phyloP scores from a whole-genome alignment of 1,140 invertebrate genomes.

The Physella acuta region DNA sequence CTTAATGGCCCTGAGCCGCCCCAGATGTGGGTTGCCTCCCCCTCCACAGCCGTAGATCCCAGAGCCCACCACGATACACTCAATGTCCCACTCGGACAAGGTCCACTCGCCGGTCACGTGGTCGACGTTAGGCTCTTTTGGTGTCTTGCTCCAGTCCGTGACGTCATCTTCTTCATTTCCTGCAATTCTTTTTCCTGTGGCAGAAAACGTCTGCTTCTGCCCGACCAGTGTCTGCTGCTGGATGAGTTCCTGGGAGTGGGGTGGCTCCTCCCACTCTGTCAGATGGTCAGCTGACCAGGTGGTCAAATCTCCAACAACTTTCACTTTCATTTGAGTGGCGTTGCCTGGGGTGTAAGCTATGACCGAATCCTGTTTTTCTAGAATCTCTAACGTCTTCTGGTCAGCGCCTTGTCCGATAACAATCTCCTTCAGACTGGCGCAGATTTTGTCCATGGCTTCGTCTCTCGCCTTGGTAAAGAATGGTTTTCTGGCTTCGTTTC shows the following conservation, averaged over 20 bases:
- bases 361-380: constrained; percentile 39
- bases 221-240: neutral
- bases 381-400: constrained; percentile 31
- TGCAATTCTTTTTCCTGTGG: constrained; percentile 16
- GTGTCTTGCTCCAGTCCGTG: constrained; percentile 6
- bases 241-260: neutral
- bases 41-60: constrained; percentile 54
- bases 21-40: constrained; percentile 48
- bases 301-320: constrained; percentile 23
- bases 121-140: constrained; percentile 32
- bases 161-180: constrained; percentile 13
- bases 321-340: constrained; percentile 42
- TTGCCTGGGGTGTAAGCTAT: constrained; percentile 48
- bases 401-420: constrained; percentile 38
- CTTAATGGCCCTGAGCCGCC: constrained; percentile 34
- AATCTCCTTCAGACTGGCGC: constrained; percentile 25
- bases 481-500: constrained; percentile 27
- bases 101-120: constrained; percentile 45
- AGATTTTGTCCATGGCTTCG: constrained; percentile 29
- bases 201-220: constrained; percentile 19
- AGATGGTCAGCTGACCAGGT: neutral
- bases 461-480: constrained; percentile 36
- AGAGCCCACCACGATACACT: constrained; percentile 49
- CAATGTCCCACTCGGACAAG: constrained; percentile 46
- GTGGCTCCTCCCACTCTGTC: neutral